Evolutionary conservation across 2,888 invertebrate genomes (phyloP), one percentile per base, ranked within the genome.

Genomic region (Lydus trimaculatus): DNA sequence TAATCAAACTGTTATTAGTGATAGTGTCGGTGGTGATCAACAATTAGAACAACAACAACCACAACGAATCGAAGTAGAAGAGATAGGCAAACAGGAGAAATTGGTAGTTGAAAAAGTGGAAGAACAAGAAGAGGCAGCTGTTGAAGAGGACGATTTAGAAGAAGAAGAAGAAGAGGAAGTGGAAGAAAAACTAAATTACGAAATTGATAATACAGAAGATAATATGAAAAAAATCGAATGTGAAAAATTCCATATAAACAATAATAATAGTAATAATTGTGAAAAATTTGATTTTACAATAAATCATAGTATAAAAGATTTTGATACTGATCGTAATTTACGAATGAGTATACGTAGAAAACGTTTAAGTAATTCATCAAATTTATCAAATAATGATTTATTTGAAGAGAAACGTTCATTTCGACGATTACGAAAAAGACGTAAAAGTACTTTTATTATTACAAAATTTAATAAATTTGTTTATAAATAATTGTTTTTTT

Each of bases 301-400:
- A 13, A 73, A 79, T 64, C 76, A 75, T 70, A n/a, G n/a, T n/a
- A 76, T 76, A 61, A 78, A 79, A 76, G 81, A 82, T 63, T 79
- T 81, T 68, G 83, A 84, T 75, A 79, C 84, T 25, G 82, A 84
- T 81, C 83, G 81, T 75, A 84, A 83, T 76, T 76, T 85, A 69
- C 84, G 81, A 75, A 85, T 85, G 83, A 85, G 83, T 68, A 85
- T 84, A 65, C 76, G 84, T 62, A 76, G 85, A 67, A 86, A 85
- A 74, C 72, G 85, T 64, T 75, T 85, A 67, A 85, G 84, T 70
- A 83, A 82, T 73, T 85, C 85, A n/a, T 85, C 85, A 4, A 79
- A 80, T 15, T 72, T 85, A 58, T 84, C 84, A 28, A 84, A 83
- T 70, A 84, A 81, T 73, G 85, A 85, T 65, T 80, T 77, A 23